phyloP scores from a whole-genome alignment of 2,888 invertebrate species.

The Drosophila rubida region DNA sequence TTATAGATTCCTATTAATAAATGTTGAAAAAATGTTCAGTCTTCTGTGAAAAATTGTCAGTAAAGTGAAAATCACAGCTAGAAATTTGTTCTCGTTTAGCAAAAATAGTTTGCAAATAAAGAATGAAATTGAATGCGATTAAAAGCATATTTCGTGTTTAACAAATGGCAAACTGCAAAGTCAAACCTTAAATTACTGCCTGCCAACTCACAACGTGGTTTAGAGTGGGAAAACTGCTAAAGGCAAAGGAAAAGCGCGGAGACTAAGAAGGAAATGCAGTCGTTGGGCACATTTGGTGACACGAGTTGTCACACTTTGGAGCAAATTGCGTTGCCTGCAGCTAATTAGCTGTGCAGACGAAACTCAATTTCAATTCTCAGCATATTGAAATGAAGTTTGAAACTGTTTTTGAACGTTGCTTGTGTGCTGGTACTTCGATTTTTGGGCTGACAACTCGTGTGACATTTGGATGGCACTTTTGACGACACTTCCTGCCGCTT shows the following conservation, averaged over 20 bases:
- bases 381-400: conserved; percentile 36
- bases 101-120: no score
- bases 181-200: no score
- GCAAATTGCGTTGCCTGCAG: conserved; percentile 35
- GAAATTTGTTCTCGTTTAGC: no score
- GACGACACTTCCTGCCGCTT: conserved; percentile 61
- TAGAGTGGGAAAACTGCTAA: no score
- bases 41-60: no score
- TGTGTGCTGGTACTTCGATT: conserved; percentile 23
- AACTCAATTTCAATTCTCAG: conserved; percentile 36
- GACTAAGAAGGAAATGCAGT: conserved; percentile 11
- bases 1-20: no score
- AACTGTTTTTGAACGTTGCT: conserved; percentile 21
- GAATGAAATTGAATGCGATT: no score
- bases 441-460: conserved; percentile 52
- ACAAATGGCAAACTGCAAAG: no score
- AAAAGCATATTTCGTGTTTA: no score
- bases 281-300: conserved; percentile 19
- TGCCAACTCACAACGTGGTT: no score
- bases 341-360: conserved; percentile 42
- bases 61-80: no score
- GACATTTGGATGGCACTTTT: conserved; percentile 44
- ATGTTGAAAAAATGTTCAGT: no score
- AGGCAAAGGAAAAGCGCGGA: neutral
- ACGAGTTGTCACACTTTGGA: conserved; percentile 10